Evolutionary conservation across 2,888 invertebrate species (phyloP).

Genomic region (Brachyptera putata): DNA sequence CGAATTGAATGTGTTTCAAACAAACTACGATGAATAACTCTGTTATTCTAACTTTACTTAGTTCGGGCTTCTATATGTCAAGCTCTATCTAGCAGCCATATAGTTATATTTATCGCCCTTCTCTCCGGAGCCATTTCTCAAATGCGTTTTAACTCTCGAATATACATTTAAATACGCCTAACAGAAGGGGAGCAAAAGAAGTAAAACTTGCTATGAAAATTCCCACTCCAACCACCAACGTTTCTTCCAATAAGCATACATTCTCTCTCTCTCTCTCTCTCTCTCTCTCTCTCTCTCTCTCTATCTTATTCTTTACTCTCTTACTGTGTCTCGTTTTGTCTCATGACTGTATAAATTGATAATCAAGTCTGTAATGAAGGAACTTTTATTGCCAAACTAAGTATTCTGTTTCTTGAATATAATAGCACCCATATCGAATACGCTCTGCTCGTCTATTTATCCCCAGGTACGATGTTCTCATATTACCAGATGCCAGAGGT

Average conservation of each 20-base stretch:
- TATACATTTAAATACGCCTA: background rate
- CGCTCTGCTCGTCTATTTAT: too few species aligned
- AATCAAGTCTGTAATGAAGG: too few species aligned
- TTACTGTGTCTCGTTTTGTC: too few species aligned
- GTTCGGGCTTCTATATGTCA: background rate
- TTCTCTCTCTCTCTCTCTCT: background rate
- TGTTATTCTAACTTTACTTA: background rate
- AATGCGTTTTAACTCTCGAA: background rate
- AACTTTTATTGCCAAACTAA: too few species aligned
- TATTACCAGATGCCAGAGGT: too few species aligned
- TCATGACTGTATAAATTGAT: too few species aligned
- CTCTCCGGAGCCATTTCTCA: slow-evolving; percentile 17
- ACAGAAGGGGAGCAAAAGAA: background rate
- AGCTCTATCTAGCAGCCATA: background rate
- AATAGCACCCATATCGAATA: too few species aligned
- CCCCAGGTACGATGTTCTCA: too few species aligned
- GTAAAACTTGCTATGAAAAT: background rate
- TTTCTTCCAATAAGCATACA: background rate
- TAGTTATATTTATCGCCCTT: slow-evolving; percentile 12
- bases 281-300: too few species aligned
- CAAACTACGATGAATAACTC: background rate
- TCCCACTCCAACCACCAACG: background rate
- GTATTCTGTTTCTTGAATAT: too few species aligned
- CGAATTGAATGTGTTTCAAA: too few species aligned
- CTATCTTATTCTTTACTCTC: too few species aligned